Evolutionary conservation across 2,888 invertebrate genomes (phyloP).

Genomic region (Dicycla oo): DNA sequence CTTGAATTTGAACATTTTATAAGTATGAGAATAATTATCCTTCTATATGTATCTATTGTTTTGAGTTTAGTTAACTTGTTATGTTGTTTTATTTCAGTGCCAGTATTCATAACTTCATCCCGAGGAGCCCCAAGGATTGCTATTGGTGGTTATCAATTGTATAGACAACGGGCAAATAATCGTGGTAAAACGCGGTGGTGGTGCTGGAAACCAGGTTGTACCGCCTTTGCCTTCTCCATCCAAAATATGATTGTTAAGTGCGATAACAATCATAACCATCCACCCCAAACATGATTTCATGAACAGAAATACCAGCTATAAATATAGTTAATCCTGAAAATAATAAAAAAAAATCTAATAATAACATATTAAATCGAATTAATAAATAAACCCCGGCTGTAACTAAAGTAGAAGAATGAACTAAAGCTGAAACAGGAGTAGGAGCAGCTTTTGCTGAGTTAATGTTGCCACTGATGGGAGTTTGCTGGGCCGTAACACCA

Average conservation of each 20-base stretch:
- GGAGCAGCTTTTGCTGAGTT: no score
- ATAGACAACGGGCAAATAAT: conserved; percentile 8
- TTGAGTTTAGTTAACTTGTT: background rate
- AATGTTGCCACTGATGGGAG: no score
- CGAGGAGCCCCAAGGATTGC: conserved; percentile 21
- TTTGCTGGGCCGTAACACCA: no score
- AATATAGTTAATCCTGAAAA: no score
- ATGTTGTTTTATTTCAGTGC: conserved; percentile 6
- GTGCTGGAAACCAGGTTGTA: conserved; percentile 70
- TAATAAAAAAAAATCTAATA: no score
- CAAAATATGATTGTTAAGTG: conserved; percentile 66
- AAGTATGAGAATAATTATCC: no score
- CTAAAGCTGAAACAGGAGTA: no score
- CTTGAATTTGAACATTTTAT: background rate
- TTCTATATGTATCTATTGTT: background rate
- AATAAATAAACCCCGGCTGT: no score
- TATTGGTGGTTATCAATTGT: conserved; percentile 20
- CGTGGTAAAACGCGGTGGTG: conserved; percentile 66
- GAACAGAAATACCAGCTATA: no score
- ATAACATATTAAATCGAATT: no score
- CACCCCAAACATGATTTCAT: conserved; percentile 14
- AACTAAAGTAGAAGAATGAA: no score
- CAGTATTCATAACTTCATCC: conserved; percentile 13
- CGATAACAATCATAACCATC: conserved; percentile 68
- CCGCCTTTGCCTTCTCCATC: conserved; percentile 67